These are phyloP conservation scores for Lycopodina hypogea DNA, from an alignment of 37 sponge, comb jelly and placozoan genomes.

Conservation along the genomic window DNA sequence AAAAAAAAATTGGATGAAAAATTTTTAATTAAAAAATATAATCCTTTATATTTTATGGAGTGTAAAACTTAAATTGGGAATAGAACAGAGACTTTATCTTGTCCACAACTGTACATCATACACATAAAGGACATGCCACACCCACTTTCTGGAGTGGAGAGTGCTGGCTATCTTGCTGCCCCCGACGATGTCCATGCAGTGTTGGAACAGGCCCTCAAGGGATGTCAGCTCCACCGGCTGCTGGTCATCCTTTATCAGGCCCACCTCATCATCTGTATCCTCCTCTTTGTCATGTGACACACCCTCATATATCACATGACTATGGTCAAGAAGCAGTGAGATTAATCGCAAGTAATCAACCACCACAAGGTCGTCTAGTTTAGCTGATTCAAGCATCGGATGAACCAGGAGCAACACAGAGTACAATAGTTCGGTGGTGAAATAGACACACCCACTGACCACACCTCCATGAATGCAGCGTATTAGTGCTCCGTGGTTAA, in stretches of 20 bases:
- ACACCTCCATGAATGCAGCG: background rate
- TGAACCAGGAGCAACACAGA: slow-evolving; percentile 21
- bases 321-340: slow-evolving; percentile 6
- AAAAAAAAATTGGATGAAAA: too few relatives aligned
- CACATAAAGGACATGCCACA: background rate
- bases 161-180: background rate
- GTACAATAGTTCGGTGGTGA: slow-evolving; percentile 19
- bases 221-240: slow-evolving; percentile 7
- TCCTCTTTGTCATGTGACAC: slow-evolving; percentile 7
- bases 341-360: slow-evolving; percentile 13
- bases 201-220: background rate
- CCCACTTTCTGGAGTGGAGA: slow-evolving; percentile 19
- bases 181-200: slow-evolving; percentile 10
- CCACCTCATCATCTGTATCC: background rate
- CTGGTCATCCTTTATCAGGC: background rate
- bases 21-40: too few relatives aligned
- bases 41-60: too few relatives aligned
- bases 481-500: slow-evolving; percentile 7
- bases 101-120: background rate
- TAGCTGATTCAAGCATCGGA: background rate
- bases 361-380: background rate
- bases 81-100: too few relatives aligned
- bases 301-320: slow-evolving; percentile 5
- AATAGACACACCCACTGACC: slow-evolving; percentile 1
- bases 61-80: too few relatives aligned